Percentiles rank a stretch among this genome's conserved stretches.
Conservation (phyloP, 2,888 invertebrate species). For the Tetrapedia diversipes region DNA sequence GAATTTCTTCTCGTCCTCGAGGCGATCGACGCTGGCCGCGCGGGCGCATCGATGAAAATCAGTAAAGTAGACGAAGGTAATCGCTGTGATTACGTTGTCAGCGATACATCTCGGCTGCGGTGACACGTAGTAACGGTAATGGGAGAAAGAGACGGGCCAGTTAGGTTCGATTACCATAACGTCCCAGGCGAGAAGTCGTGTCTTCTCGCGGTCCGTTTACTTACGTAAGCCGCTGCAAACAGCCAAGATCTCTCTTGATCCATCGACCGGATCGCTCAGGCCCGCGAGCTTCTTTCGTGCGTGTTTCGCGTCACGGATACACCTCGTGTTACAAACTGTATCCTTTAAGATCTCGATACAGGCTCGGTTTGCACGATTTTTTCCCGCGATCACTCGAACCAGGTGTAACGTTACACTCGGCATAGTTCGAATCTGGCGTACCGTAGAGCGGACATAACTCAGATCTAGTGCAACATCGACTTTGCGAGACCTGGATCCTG, state of each 20-base stretch:
- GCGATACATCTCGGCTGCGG: conserved; percentile 52
- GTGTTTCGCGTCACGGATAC: conserved; percentile 23
- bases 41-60: conserved; percentile 63
- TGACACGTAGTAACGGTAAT: conserved; percentile 64
- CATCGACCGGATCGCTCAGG: conserved; percentile 32
- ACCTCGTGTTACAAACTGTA: conserved; percentile 25
- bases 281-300: background rate
- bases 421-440: conserved; percentile 2
- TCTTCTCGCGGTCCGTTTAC: conserved; percentile 57
- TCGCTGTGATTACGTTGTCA: conserved; percentile 64
- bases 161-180: conserved; percentile 66
- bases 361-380: conserved; percentile 27
- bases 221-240: conserved; percentile 49
- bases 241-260: conserved; percentile 23
- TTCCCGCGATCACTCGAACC: background rate
- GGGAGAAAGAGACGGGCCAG: conserved; percentile 67
- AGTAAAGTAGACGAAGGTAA: conserved; percentile 67
- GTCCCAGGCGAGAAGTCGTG: conserved; percentile 26
- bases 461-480: background rate
- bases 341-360: conserved; percentile 5
- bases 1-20: conserved; percentile 64
- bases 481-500: background rate
- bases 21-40: conserved; percentile 35
- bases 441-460: background rate
- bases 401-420: conserved; percentile 31